Evolutionary conservation across 2,888 invertebrate species (phyloP).

Genomic region (Heliconius erato): DNA sequence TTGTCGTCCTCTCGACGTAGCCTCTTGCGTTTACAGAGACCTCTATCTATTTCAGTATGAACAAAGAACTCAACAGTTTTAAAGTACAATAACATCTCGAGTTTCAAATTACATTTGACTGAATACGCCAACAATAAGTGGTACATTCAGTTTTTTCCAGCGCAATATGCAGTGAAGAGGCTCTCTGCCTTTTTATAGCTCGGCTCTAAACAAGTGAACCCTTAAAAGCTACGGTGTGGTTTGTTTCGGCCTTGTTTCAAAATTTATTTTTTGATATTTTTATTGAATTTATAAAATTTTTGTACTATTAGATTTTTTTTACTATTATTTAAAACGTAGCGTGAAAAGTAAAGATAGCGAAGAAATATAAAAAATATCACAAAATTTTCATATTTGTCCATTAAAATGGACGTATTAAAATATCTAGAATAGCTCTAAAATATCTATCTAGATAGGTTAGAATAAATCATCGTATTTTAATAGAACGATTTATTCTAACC

Average conservation of each 20-base stretch:
- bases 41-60: slow-evolving; percentile 31
- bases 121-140: slow-evolving; percentile 52
- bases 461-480: too few species aligned
- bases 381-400: too few species aligned
- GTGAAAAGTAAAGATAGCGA: too few species aligned
- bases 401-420: too few species aligned
- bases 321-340: neutral
- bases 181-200: slow-evolving; percentile 55
- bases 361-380: too few species aligned
- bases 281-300: neutral
- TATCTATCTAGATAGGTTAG: too few species aligned
- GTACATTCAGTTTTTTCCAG: slow-evolving; percentile 53
- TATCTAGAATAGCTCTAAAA: too few species aligned
- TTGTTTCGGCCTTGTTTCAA: slow-evolving; percentile 19
- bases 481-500: neutral
- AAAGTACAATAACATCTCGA: slow-evolving; percentile 50
- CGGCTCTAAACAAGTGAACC: slow-evolving; percentile 48
- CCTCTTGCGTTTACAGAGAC: slow-evolving; percentile 25
- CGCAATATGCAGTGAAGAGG: slow-evolving; percentile 54
- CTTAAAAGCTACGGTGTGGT: slow-evolving; percentile 24
- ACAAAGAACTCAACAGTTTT: slow-evolving; percentile 44
- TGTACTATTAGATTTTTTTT: neutral
- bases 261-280: neutral
- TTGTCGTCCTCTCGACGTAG: slow-evolving; percentile 18
- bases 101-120: slow-evolving; percentile 51